phyloP scores from a whole-genome alignment of 2,797 vertebrate genomes.

The Psittacula derbiana region DNA sequence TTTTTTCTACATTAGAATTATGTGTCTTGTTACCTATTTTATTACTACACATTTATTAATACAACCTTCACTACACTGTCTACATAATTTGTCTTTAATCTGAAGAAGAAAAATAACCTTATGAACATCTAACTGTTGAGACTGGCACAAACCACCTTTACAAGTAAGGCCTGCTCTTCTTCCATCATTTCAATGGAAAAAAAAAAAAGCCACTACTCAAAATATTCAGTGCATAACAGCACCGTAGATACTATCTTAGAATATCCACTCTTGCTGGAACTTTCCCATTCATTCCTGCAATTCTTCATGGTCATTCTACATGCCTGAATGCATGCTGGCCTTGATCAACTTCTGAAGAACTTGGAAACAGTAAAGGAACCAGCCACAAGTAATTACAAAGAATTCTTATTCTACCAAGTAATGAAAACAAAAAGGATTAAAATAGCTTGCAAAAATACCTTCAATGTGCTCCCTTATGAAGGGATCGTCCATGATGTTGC shows the following conservation, averaged over 20 bases:
- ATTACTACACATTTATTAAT: not conserved
- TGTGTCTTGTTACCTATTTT: not conserved
- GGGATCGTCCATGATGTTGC: conserved; percentile 99
- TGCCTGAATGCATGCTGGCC: not conserved
- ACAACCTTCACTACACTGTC: not conserved
- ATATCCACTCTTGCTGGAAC: not conserved
- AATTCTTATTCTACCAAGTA: not conserved
- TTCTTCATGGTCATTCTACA: not conserved
- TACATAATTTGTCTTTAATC: not conserved
- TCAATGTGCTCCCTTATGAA: conserved; percentile 99
- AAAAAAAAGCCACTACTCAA: not conserved
- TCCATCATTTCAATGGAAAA: not conserved
- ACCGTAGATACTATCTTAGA: not conserved
- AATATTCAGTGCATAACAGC: not conserved
- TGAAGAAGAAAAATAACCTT: not conserved
- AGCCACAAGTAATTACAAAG: not conserved
- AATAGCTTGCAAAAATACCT: conserved; percentile 76
- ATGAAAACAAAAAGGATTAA: not conserved
- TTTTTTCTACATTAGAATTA: not conserved
- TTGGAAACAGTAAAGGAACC: not conserved
- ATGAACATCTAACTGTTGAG: not conserved
- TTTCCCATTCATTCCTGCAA: not conserved
- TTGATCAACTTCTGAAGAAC: not conserved
- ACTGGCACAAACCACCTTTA: not conserved
- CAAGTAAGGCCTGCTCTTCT: not conserved